A percentile compares a stretch with the other conserved stretches of the same genome.
phyloP scores from a whole-genome alignment of 1,140 invertebrate genomes.

The Temnothorax nylanderi region DNA sequence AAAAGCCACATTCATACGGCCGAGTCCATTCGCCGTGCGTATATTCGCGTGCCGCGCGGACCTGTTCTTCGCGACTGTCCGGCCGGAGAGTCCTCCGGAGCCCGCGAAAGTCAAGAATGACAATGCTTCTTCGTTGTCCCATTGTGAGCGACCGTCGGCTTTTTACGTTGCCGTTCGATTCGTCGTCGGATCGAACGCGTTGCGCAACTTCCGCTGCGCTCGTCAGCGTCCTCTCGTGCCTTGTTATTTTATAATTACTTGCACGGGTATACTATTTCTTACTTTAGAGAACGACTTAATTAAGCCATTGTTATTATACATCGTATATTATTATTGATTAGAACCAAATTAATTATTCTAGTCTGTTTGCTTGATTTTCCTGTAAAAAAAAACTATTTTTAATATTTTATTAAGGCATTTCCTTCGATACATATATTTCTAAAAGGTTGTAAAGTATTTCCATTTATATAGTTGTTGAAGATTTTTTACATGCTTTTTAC shows the following conservation, averaged over 20 bases:
- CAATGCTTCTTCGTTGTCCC: conserved; percentile 66
- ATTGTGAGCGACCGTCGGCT: conserved; percentile 65
- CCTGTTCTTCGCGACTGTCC: conserved; percentile 72
- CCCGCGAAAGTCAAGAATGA: conserved; percentile 66
- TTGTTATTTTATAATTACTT: conserved; percentile 42
- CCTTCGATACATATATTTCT: background rate
- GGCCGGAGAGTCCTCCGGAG: conserved; percentile 53
- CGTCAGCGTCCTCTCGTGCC: conserved; percentile 38
- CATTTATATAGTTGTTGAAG: background rate
- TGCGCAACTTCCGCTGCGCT: conserved; percentile 33
- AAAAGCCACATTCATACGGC: conserved; percentile 71
- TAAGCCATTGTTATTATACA: background rate
- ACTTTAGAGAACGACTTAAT: background rate
- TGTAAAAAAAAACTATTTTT: background rate
- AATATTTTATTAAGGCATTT: background rate
- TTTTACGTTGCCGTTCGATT: conserved; percentile 63
- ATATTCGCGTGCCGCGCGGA: conserved; percentile 43
- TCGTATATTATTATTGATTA: background rate
- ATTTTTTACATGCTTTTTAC: background rate
- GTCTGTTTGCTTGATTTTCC: background rate
- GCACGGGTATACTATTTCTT: background rate
- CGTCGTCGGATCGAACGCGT: conserved; percentile 39
- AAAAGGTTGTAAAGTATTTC: background rate
- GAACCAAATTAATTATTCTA: background rate
- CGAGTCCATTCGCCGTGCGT: conserved; percentile 53